Evolutionary conservation across 2,797 vertebrate genomes (phyloP).

Genomic region (Uromys caudimaculatus): DNA sequence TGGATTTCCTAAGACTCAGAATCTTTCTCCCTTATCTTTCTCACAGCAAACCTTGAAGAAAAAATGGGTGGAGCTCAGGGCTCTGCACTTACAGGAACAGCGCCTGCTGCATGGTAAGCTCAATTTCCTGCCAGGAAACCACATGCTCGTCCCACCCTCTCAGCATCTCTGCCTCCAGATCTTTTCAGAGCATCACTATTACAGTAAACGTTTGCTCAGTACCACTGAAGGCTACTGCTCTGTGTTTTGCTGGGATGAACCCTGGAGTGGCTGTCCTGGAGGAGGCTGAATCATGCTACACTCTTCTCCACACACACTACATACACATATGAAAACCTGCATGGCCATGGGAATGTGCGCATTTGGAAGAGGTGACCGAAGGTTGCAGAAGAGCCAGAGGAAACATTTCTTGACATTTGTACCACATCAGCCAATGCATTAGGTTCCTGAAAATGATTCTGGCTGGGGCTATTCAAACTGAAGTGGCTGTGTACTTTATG

Average conservation of each 20-base stretch:
- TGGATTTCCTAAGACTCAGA: slow-evolving; percentile 49
- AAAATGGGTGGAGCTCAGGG: slow-evolving; percentile 92
- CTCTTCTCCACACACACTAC: not conserved
- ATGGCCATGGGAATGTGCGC: accelerated
- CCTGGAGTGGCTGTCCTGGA: not conserved
- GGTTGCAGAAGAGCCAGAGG: not conserved
- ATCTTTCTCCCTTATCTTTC: not conserved
- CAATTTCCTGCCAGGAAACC: slow-evolving; percentile 85
- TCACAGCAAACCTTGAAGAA: slow-evolving; percentile 92
- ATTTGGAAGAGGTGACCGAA: accelerated
- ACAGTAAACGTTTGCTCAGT: not conserved
- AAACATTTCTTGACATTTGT: not conserved
- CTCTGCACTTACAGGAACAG: slow-evolving; percentile 93
- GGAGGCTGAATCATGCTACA: not conserved
- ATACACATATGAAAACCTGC: not conserved
- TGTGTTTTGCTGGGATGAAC: not conserved
- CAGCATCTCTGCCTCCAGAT: not conserved
- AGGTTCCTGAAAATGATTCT: not conserved
- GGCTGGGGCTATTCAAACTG: not conserved
- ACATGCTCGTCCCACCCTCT: slow-evolving; percentile 82
- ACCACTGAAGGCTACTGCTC: not conserved
- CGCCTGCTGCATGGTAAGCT: slow-evolving; percentile 91
- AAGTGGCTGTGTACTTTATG: not conserved
- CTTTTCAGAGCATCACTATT: slow-evolving; percentile 48
- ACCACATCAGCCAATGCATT: slow-evolving; percentile 19